These are phyloP conservation scores for Zonitis immaculata DNA, from an alignment of 2,888 invertebrate species.

Conservation along the genomic window DNA sequence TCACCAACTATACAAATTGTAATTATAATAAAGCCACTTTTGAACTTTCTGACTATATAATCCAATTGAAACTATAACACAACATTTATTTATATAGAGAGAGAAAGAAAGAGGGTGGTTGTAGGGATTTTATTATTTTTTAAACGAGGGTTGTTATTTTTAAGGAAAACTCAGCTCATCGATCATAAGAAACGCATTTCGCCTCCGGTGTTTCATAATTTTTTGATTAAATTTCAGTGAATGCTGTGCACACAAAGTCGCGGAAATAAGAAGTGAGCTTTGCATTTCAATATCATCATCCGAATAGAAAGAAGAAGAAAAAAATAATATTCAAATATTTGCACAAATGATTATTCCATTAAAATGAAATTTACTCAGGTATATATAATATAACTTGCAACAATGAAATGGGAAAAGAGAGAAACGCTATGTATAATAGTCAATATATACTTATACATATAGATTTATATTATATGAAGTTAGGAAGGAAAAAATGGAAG, in stretches of 20 bases:
- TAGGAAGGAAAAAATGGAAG: not conserved
- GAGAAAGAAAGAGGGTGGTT: not conserved
- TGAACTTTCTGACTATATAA: not conserved
- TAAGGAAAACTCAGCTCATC: conserved; percentile 35
- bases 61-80: not conserved
- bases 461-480: not conserved
- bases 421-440: not conserved
- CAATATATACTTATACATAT: not conserved
- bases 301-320: not conserved
- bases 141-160: conserved; percentile 35
- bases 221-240: conserved; percentile 49
- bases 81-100: not conserved
- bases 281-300: conserved; percentile 46
- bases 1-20: not conserved
- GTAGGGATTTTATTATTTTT: conserved; percentile 34
- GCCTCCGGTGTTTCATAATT: conserved; percentile 45
- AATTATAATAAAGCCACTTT: not conserved
- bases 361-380: conserved; percentile 51
- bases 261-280: conserved; percentile 45
- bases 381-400: conserved; percentile 25
- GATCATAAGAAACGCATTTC: conserved; percentile 36
- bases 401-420: not conserved
- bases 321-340: conserved; percentile 52
- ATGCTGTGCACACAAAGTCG: conserved; percentile 43
- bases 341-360: conserved; percentile 53